Evolutionary conservation across 2,797 vertebrate species (phyloP), one percentile per base, ranked within the genome.

Genomic region (Pangasius krempfi): DNA sequence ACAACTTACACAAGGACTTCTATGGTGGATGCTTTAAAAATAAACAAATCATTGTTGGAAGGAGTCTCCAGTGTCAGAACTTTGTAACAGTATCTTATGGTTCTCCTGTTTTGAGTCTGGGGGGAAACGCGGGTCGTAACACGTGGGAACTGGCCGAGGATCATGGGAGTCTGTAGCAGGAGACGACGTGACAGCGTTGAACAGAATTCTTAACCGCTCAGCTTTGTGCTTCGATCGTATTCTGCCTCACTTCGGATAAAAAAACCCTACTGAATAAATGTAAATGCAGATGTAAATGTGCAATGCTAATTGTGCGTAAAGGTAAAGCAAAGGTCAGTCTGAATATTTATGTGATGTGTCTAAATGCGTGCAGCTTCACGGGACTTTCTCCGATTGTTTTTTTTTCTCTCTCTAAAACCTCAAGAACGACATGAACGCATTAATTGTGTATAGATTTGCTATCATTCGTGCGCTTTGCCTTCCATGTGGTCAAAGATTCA

Each of bases 311-410:
- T 84, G 62, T 3, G 33, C 0, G 13, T 18, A 62, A 64, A 83
- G 33, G 80, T 83, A 68, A 62, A 12, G 27, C 37, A 30, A 68
- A 84, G 82, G 82, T 84, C 82, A 68, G 16, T 10, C 44, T 54
- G 64, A 54, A 84, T 84, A 84, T 70, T 70, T 33, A 84, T 68
- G 27, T 18, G 25, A 64, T 12, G 27, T 14, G 3, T 64, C 58
- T 30, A 66, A 47, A 64, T 44, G 7, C 7, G 22, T 40, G 40
- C 79, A 25, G 54, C 9, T 81, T 64, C 14, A 7, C 30, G 5
- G 3, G 60, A 64, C 30, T 30, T 78, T 56, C 9, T 58, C 52
- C 0, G 13, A 78, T 52, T 37, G 25, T 44, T n/a, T 47, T 40
- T 47, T 40, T n/a, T 4, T 22, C 14, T 9, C 40, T 52, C 14